A percentile compares a stretch with the other conserved stretches of the same genome.
Evolutionary conservation across 30 jellyfish, hydroid and myxozoan genomes (phyloP).

Genomic region (Aurelia aurita complex sp. Pacific): DNA sequence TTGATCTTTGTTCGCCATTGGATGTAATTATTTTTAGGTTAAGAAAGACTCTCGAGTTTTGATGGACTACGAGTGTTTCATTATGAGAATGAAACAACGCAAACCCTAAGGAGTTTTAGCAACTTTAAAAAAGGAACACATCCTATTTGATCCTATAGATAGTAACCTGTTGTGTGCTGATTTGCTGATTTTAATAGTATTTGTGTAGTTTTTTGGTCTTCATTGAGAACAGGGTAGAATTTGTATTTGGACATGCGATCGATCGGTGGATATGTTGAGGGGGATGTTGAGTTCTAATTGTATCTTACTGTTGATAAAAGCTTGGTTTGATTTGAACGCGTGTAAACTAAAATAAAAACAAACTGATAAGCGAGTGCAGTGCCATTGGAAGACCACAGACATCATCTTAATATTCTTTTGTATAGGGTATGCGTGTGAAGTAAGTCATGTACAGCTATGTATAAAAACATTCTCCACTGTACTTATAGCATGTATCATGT

Average conservation of each 20-base stretch:
- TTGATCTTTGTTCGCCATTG: too few species aligned
- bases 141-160: too few species aligned
- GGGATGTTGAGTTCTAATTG: conserved; percentile 40
- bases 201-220: conserved; percentile 31
- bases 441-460: conserved; percentile 59
- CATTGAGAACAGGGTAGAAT: conserved; percentile 41
- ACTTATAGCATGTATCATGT: conserved; percentile 55
- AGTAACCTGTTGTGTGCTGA: too few species aligned
- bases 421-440: conserved; percentile 31
- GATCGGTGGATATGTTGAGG: too few species aligned
- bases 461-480: conserved; percentile 52
- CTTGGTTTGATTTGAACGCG: not conserved
- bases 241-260: conserved; percentile 31
- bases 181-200: not conserved
- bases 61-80: too few species aligned
- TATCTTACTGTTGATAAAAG: conserved; percentile 58
- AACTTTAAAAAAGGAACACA: too few species aligned
- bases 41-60: too few species aligned
- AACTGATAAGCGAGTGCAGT: conserved; percentile 29
- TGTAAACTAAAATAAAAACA: not conserved
- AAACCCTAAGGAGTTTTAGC: too few species aligned
- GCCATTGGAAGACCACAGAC: not conserved
- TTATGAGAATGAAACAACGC: too few species aligned
- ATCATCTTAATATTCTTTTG: not conserved
- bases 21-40: too few species aligned